Evolutionary conservation across 1,140 invertebrate species (phyloP).

Genomic region (Radopholus similis): DNA sequence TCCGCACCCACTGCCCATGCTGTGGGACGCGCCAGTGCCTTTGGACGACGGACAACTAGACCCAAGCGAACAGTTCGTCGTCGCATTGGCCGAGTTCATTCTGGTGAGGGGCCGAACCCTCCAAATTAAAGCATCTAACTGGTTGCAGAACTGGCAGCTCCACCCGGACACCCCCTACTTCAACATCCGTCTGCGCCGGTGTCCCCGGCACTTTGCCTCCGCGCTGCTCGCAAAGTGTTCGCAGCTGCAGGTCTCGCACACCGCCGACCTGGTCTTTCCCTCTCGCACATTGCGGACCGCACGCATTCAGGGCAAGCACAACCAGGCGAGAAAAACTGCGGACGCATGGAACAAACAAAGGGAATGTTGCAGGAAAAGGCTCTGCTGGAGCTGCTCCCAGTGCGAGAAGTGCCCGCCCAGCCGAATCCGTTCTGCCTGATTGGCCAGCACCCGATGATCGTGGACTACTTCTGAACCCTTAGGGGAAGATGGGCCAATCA

Average conservation of each 20-base stretch:
- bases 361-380: not conserved
- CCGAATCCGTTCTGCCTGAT: not conserved
- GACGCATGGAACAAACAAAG: not conserved
- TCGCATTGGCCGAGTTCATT: not conserved
- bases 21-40: not conserved
- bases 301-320: not conserved
- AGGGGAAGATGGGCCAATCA: not conserved
- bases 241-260: not conserved
- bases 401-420: not conserved
- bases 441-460: not conserved
- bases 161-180: not conserved
- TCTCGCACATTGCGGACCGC: not conserved
- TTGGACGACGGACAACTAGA: not conserved
- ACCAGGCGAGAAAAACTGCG: not conserved
- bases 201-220: not conserved
- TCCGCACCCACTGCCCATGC: not conserved
- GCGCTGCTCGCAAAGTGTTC: not conserved
- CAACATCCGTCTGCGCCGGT: not conserved
- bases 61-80: not conserved
- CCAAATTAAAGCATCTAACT: not conserved
- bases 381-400: not conserved
- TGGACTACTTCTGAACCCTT: not conserved
- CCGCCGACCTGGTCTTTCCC: not conserved
- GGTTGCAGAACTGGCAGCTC: slow-evolving; percentile 1
- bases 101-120: not conserved